phyloP scores from a whole-genome alignment of 1,140 invertebrate species.

The Campoletis sonorensis region DNA sequence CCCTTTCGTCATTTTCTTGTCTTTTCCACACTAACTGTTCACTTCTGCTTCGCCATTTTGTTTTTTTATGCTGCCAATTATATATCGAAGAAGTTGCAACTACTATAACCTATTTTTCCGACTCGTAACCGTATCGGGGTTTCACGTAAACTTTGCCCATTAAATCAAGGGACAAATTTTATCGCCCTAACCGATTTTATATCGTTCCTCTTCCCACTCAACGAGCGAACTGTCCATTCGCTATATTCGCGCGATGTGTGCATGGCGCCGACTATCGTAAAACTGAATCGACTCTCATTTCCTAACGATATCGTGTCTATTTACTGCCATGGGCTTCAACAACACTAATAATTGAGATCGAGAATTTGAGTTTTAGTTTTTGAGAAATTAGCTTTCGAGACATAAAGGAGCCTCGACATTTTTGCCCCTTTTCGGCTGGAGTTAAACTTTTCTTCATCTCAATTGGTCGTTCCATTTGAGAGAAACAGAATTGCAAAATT shows the following conservation, averaged over 20 bases:
- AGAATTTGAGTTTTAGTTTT: too few relatives aligned
- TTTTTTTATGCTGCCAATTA: not conserved
- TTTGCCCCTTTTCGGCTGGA: too few relatives aligned
- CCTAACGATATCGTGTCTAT: slow-evolving; percentile 6
- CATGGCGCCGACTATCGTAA: slow-evolving; percentile 45
- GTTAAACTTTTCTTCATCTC: too few relatives aligned
- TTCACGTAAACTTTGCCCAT: slow-evolving; percentile 48
- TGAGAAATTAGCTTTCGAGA: too few relatives aligned
- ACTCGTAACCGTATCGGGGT: not conserved
- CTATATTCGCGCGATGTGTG: not conserved
- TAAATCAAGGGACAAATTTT: slow-evolving; percentile 52
- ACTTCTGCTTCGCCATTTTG: too few relatives aligned
- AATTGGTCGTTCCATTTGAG: too few relatives aligned
- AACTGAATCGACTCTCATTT: slow-evolving; percentile 47
- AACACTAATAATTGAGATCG: not conserved
- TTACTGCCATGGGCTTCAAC: slow-evolving; percentile 8
- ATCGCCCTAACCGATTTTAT: slow-evolving; percentile 43
- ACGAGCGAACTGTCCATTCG: not conserved
- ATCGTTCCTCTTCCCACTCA: slow-evolving; percentile 24
- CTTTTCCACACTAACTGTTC: too few relatives aligned
- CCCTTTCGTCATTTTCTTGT: too few relatives aligned
- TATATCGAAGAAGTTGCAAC: not conserved
- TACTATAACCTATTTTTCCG: not conserved
- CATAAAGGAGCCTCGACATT: too few relatives aligned
- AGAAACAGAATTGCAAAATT: too few relatives aligned